These are phyloP conservation scores for Drosophila paracracens DNA, from an alignment of 2,888 invertebrate species.

Conservation along the genomic window DNA sequence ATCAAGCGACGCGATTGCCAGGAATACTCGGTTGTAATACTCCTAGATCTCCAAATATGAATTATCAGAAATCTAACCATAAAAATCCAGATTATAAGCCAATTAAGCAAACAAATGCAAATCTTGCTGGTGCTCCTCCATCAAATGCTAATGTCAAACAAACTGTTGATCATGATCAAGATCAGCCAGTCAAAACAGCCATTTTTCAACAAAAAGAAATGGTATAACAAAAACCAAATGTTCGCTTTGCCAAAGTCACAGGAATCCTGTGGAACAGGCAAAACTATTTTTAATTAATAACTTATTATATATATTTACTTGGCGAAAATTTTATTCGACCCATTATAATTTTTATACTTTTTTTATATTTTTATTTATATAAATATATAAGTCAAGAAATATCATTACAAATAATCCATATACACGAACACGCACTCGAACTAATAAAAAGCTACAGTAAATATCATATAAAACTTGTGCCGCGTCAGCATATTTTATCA, in stretches of 20 bases:
- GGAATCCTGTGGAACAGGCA: not conserved
- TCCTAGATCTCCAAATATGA: not conserved
- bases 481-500: too few species aligned
- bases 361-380: too few species aligned
- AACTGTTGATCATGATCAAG: not conserved
- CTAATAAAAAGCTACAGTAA: too few species aligned
- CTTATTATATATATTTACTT: not conserved
- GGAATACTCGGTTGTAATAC: not conserved
- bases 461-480: too few species aligned
- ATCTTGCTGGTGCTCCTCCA: not conserved
- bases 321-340: not conserved
- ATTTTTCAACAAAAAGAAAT: not conserved
- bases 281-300: not conserved
- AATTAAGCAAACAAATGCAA: not conserved
- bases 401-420: too few species aligned
- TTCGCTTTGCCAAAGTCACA: not conserved
- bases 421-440: too few species aligned
- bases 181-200: not conserved
- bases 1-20: not conserved
- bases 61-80: not conserved
- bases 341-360: too few species aligned
- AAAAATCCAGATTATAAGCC: not conserved
- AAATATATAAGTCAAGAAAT: too few species aligned
- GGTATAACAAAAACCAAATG: conserved; percentile 11
- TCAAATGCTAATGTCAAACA: not conserved